Conservation (phyloP, 2,888 invertebrate genomes). For the Bellardia pandia region DNA sequence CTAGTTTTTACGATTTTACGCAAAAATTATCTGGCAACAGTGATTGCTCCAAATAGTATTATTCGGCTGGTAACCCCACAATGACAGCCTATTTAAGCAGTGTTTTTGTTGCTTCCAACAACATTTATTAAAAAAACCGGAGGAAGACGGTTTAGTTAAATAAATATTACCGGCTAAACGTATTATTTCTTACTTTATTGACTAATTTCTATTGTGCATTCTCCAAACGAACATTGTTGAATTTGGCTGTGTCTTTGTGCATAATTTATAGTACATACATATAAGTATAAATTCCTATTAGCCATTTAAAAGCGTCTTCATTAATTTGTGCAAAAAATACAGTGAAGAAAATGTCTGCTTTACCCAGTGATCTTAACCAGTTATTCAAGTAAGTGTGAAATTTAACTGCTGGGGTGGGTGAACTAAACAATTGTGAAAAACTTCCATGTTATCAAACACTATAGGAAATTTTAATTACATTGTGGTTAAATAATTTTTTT, state of each 20-base stretch:
- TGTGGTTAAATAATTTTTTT: not conserved
- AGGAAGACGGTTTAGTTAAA: constrained; percentile 22
- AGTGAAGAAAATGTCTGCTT: constrained; percentile 76
- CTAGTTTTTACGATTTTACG: too few species aligned
- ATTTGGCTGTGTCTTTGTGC: constrained; percentile 1
- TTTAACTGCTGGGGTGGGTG: not conserved
- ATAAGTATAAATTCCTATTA: constrained; percentile 26
- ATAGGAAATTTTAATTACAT: not conserved
- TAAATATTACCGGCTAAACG: constrained; percentile 46
- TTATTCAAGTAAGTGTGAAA: constrained; percentile 78
- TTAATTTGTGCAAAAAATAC: not conserved
- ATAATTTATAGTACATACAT: constrained; percentile 4
- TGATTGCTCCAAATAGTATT: too few species aligned
- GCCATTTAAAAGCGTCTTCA: constrained; percentile 19
- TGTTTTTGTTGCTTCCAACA: constrained; percentile 18
- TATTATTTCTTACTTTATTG: constrained; percentile 14
- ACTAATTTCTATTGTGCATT: constrained; percentile 45
- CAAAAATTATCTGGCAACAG: too few species aligned
- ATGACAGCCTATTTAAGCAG: constrained; percentile 52
- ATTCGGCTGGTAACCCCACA: too few species aligned
- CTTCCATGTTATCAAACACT: constrained; percentile 14
- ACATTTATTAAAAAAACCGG: constrained; percentile 46
- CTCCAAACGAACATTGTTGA: constrained; percentile 3
- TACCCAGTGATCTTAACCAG: constrained; percentile 77
- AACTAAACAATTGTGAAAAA: not conserved